A percentile compares a stretch with the other conserved stretches of the same genome.
phyloP scores from a whole-genome alignment of 2,888 invertebrate genomes.

The Prosopocoilus inquinatus region DNA sequence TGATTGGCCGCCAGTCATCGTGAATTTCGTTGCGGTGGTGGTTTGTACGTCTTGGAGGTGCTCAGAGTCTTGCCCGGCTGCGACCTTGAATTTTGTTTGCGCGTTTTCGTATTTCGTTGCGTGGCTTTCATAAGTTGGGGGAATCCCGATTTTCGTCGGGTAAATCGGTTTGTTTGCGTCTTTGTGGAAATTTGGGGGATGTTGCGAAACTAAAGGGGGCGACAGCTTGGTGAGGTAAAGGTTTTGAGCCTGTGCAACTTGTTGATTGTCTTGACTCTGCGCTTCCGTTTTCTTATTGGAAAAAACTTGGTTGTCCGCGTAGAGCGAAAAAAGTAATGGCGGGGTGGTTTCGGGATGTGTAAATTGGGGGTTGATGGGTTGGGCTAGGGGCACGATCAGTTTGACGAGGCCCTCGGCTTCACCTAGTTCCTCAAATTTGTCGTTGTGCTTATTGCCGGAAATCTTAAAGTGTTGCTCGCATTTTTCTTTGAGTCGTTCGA shows the following conservation, averaged over 20 bases:
- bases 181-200: too few relatives aligned
- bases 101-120: not conserved
- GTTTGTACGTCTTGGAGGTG: not conserved
- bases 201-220: too few relatives aligned
- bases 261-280: conserved; percentile 2
- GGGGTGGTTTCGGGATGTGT: not conserved
- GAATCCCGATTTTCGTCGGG: too few relatives aligned
- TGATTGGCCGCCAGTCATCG: not conserved
- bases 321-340: not conserved
- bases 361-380: conserved; percentile 20
- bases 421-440: not conserved
- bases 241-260: not conserved
- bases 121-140: not conserved
- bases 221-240: too few relatives aligned
- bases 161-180: too few relatives aligned
- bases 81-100: conserved; percentile 10
- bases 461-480: conserved; percentile 34
- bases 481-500: conserved; percentile 39
- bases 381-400: conserved; percentile 16
- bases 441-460: not conserved
- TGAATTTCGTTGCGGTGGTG: not conserved
- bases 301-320: conserved; percentile 2
- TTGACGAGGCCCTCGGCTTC: not conserved
- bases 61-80: conserved; percentile 16
- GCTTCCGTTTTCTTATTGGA: not conserved